Evolutionary conservation across 2,113 vertebrate species (phyloP), one percentile per base, ranked within the genome.

Genomic region (Oryzias melastigma): DNA sequence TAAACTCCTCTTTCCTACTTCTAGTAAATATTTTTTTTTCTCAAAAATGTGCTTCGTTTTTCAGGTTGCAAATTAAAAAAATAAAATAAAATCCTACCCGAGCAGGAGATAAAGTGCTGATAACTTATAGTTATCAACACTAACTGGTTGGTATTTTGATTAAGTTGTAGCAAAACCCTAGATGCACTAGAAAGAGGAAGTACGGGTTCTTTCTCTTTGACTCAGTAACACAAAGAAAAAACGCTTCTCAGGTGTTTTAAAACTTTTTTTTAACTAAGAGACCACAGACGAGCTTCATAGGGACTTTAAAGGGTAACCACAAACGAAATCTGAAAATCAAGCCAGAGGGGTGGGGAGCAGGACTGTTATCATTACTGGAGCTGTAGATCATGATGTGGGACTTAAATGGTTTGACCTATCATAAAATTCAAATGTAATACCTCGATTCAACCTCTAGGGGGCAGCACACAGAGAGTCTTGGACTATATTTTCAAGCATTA

Each of bases 231-330:
- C n/a, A 20, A 17, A 60, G 15, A 55, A 72, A 61, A 52, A 73
- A 73, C 24, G 47, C 42, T 50, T 74, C 20, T 25, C 52, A 80
- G 59, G 57, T 65, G 58, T 56, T 55, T n/a, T 66, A 69, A 53
- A 29, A 68, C 43, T 54, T 1, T 41, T 47, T 47, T 64, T 78
- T 56, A 84, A 77, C 52, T 50, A 71, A 56, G 45, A 58, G 43
- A 57, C 70, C 72, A 83, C 66, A 74, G 40, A 65, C 52, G 8
- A 58, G 71, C 52, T 72, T 77, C 70, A 78, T 53, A 68, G 46
- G 42, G 54, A 69, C 73, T 88, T 80, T 78, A 83, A 22, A 22
- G 22, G 22, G 22, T 22, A 22, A 22, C 22, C 22, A 22, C 22
- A 22, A 3, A 2, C 3, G 22, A 22, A 22, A 22, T 22, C 2